Evolutionary conservation across 2,888 invertebrate genomes (phyloP), one percentile per base, ranked within the genome.

Genomic region (Silvanus unidentatus): DNA sequence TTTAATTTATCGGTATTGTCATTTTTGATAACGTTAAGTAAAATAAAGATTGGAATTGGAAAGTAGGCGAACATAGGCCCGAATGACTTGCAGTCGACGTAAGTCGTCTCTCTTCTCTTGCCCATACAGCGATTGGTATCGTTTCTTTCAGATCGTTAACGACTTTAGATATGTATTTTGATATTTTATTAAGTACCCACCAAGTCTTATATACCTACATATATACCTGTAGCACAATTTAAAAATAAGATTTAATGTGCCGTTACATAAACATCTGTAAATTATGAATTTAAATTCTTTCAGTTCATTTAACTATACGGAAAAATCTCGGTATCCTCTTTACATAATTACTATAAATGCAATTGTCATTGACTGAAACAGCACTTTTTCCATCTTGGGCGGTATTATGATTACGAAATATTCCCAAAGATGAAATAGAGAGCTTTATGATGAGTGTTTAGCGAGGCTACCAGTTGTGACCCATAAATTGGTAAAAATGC

Each of bases 141-240:
- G 53, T 53, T 52, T 50, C 51, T 53, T 49, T 50, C 45, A 52
- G 54, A 57, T 57, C 57, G 53, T 53, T 57, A 54, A 57, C 54
- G 56, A 52, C 50, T 47, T 46, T 40, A 55, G 57, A 57, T 57
- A 54, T 54, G 51, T 53, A 56, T 53, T 55, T 57, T 54, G 54
- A 55, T 57, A 55, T 55, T 54, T 55, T 48, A 52, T 52, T 49
- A 53, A 50, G 49, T 42, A 50, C 52, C 44, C n/a, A n/a, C n/a
- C n/a, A 42, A 44, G 35, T 43, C 43, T 49, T 43, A 45, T 32
- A 32, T n/a, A 22, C 8, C 3, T 22, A 22, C 22, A 22, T 22
- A 22, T 22, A 22, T 22, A 2, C 13, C 14, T 10, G n/a, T 28
- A 29, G 40, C 16, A 45, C 28, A 43, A 45, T 43, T 45, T 36